Evolutionary conservation across 2,888 invertebrate genomes (phyloP), one percentile per base, ranked within the genome.

Genomic region (Callosobruchus maculatus): DNA sequence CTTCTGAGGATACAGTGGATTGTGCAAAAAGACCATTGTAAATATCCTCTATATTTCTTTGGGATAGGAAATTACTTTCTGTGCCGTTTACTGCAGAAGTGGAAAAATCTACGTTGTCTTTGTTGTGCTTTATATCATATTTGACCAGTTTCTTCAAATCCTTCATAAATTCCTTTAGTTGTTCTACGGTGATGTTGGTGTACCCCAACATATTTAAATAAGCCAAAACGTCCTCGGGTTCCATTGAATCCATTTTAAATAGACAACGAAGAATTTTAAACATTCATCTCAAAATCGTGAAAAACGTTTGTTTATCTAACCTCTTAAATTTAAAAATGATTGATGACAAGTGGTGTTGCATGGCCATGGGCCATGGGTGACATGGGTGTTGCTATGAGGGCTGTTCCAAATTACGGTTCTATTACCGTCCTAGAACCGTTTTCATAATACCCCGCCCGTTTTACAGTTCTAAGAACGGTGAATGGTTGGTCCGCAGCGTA

Each of bases 151-250:
- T 90, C 83, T 93, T 93, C 72, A 93, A 86, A 87, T 93, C 94
- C 90, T 91, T 92, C 83, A 95, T 92, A 85, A 95, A 95, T 84
- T 92, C 92, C 88, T 94, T 93, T 73, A 95, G 87, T 83, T 94
- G 93, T 85, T 91, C 90, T 21, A 92, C 92, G 76, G 92, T 92
- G 79, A 95, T 92, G 83, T 94, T 93, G 74, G 91, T 90, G 83
- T 94, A 94, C 74, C 95, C 95, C 81, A 94, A 87, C 82, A 93
- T 90, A 87, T 94, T 94, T 81, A 95, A 87, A 87, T 94, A 92
- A 78, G 89, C 87, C 79, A 95, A 88, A 83, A 95, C 91, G 87
- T 93, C 93, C 82, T 91, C 89, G n/a, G 94, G 91, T 85, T 94
- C 92, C 83, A 92, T 86, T 79, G 13, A 18, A 2, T 71, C 71